Evolutionary conservation across 2,888 invertebrate genomes (phyloP), one percentile per base, ranked within the genome.

Genomic region (Orthonevra nobilis): DNA sequence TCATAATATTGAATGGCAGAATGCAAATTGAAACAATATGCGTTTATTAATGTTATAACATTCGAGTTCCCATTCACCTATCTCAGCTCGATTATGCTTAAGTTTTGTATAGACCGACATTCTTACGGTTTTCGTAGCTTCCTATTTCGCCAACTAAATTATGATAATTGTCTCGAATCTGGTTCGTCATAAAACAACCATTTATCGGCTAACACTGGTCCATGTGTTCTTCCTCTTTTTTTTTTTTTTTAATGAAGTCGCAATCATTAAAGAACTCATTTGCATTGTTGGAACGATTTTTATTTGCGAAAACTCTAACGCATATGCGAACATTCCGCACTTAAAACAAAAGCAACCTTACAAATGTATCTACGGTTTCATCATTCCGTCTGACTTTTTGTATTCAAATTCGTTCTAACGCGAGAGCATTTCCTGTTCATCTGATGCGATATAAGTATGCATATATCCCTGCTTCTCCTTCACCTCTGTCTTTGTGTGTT

Each of bases 341-440:
- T 14, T 5, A 2, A 10, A 12, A 34, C 7, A 14, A 14, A 36
- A 36, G 10, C 14, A 36, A 36, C 2, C 12, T n/a, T n/a, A 34
- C 38, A 38, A 38, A 17, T 38, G 15, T 38, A 17, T 40, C 19
- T 40, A 5, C 15, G 10, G 5, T 40, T 19, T 19, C 40, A 4
- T 10, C 1, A 1, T 3, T 1, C 5, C 26, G 7, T 44, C 23
- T 9, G 19, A 1, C 6, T 14, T 14, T 30, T 52, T 54, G 7
- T 40, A 58, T 42, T 42, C 19, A 42, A 58, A 58, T 58, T 23
- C 19, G 1, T 40, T 58, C 30, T 2, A 17, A 19, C 2, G 40
- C 14, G 15, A 32, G 20, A 50, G 20, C 42, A 34, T 19, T 64
- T 66, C 44, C 64, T 54, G 54, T 54, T 44, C 44, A 34, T 42